Conservation (phyloP, 2,888 invertebrate genomes). For the Spodoptera picta region DNA sequence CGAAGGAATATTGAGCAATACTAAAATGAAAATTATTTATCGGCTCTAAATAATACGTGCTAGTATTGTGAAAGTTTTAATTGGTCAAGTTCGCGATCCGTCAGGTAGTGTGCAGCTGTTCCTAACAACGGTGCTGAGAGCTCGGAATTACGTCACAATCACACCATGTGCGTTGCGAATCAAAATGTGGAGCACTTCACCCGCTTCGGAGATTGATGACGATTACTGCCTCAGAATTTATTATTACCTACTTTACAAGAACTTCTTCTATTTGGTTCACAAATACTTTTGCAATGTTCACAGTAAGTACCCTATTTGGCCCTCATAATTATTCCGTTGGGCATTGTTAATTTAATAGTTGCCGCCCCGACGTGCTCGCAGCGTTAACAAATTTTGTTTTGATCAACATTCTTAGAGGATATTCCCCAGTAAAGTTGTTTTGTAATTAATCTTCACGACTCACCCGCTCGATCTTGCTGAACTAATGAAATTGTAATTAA, state of each 20-base stretch:
- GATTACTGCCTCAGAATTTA: conserved; percentile 36
- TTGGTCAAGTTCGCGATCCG: conserved; percentile 53
- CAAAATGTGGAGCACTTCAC: conserved; percentile 43
- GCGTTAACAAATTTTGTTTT: conserved; percentile 58
- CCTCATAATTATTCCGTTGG: conserved; percentile 56
- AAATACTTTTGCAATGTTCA: conserved; percentile 39
- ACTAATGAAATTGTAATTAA: conserved; percentile 46
- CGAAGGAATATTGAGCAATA: conserved; percentile 38
- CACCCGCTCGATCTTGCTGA: conserved; percentile 37
- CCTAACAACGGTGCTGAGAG: conserved; percentile 50
- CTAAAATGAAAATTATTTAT: conserved; percentile 47
- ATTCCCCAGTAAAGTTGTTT: conserved; percentile 54
- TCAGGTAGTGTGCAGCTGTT: conserved; percentile 47
- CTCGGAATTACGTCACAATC: conserved; percentile 45
- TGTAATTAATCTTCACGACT: conserved; percentile 60
- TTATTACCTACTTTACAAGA: conserved; percentile 27
- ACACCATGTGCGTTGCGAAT: conserved; percentile 44
- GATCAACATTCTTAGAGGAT: conserved; percentile 56
- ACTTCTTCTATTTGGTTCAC: conserved; percentile 29
- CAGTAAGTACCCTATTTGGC: conserved; percentile 48
- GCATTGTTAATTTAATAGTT: conserved; percentile 61
- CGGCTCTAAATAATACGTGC: conserved; percentile 43
- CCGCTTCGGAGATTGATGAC: conserved; percentile 47
- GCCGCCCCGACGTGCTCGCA: conserved; percentile 43
- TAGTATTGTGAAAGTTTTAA: conserved; percentile 55